Evolutionary conservation across 2,888 invertebrate genomes (phyloP).

Genomic region (Graphium colonna): DNA sequence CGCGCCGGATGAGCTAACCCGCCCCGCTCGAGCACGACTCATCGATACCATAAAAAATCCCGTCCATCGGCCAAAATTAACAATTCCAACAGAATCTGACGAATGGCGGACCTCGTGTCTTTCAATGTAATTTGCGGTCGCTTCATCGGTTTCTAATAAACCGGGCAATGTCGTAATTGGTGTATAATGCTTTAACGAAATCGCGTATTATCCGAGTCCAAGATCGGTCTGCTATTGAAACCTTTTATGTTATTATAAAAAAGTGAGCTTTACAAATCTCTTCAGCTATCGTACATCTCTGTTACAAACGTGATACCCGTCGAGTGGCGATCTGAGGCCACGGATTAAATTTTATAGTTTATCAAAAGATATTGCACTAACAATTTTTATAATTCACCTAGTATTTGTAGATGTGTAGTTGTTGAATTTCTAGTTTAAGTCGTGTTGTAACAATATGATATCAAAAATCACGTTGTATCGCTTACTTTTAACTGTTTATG

Average conservation of each 20-base stretch:
- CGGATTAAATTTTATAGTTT: too few relatives aligned
- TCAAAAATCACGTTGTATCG: too few relatives aligned
- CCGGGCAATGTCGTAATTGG: constrained; percentile 17
- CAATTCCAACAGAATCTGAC: constrained; percentile 53
- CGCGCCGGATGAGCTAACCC: constrained; percentile 76
- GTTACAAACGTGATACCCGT: background rate
- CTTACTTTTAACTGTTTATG: too few relatives aligned
- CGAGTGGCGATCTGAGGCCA: too few relatives aligned
- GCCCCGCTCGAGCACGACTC: constrained; percentile 72
- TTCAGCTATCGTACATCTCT: background rate
- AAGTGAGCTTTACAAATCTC: background rate
- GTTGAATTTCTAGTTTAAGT: too few relatives aligned
- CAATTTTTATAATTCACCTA: too few relatives aligned
- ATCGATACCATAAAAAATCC: constrained; percentile 74
- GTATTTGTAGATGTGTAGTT: too few relatives aligned
- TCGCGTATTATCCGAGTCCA: constrained; percentile 2
- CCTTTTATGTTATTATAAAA: background rate
- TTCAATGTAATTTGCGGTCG: constrained; percentile 28
- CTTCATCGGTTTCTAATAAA: constrained; percentile 16
- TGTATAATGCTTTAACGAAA: constrained; percentile 5
- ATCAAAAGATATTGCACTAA: too few relatives aligned
- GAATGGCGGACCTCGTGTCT: constrained; percentile 42
- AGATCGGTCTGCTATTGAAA: background rate
- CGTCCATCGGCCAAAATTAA: constrained; percentile 64
- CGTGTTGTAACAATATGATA: too few relatives aligned